Base-by-base conservation (phyloP, 1,140 invertebrate genomes). In the Contarinia nasturtii region DNA sequence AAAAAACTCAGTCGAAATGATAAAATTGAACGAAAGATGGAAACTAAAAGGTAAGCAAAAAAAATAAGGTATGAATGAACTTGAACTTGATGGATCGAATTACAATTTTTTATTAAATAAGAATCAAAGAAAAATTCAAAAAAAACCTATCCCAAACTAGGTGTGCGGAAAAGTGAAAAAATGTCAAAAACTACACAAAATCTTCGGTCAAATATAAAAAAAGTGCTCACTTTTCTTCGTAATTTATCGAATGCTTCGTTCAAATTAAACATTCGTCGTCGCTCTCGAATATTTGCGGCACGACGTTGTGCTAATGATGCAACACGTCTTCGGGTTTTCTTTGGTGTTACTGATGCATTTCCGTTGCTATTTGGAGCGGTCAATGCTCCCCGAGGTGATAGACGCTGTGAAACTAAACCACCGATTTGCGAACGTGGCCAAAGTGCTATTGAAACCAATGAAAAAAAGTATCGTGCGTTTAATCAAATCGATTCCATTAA, bases 211-310 rank as follows among this genome's bases (percentile, higher is more conserved):
- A 27, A 27, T 5, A 27, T 27, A 27, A 27, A 27, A 27, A n/a
- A 27, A 21, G 15, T 20, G 38, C 48, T 49, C 67, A 82, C 76
- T 70, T 93, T 92, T 54, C 87, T 71, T 11, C 88, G 69, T 21
- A 94, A 65, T 59, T 89, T 88, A 57, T 97, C 91, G 58, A 98
- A 98, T 2, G 93, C 93, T 59, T 94, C 90, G 62, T 98, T 98
- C 8, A 98, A 72, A 66, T 95, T 96, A 60, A 94, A 91, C 92
- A 97, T 97, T 52, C 94, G 71, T 42, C 91, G 73, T 47, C 93
- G 67, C 63, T 98, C 93, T 0, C 93, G 76, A 51, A 96, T 92
- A 65, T 95, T 96, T 14, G 92, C 92, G 0, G 91, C 90, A 47
- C 87, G 69, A 34, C 89, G 69, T 58, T 93, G 89, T 0, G 87